phyloP scores from a whole-genome alignment of 2,797 vertebrate species.

The Neomorphus geoffroyi region DNA sequence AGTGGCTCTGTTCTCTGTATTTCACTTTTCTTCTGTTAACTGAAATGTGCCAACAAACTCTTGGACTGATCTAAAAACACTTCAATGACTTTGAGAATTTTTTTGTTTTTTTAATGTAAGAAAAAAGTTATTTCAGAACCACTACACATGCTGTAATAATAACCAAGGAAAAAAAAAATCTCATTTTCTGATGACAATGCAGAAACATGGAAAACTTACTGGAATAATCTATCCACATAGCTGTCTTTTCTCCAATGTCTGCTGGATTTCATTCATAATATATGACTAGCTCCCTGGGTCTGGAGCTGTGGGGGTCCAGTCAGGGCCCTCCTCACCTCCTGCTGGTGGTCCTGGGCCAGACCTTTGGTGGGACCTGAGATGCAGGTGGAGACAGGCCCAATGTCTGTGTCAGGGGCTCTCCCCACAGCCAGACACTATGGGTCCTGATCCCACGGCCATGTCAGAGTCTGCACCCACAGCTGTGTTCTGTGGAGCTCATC shows the following conservation, averaged over 20 bases:
- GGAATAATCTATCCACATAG: neutral
- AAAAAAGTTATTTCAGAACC: neutral
- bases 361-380: rapidly evolving
- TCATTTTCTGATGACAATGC: neutral
- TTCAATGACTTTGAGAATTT: neutral
- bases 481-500: neutral
- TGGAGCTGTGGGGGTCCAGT: rapidly evolving
- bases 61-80: neutral
- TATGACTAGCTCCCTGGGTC: rapidly evolving
- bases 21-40: neutral
- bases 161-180: neutral
- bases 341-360: neutral
- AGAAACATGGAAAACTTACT: neutral
- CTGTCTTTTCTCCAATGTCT: rapidly evolving
- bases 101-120: neutral
- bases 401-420: neutral
- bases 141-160: neutral
- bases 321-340: neutral
- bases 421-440: neutral
- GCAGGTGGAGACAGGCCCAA: rapidly evolving
- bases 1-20: slow-evolving; percentile 22
- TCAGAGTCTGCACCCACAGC: rapidly evolving
- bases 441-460: rapidly evolving
- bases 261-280: neutral
- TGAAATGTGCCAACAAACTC: neutral